A percentile compares a stretch with the other conserved stretches of the same genome.
Evolutionary conservation across 2,113 vertebrate species (phyloP).

Genomic region (Martes martes): DNA sequence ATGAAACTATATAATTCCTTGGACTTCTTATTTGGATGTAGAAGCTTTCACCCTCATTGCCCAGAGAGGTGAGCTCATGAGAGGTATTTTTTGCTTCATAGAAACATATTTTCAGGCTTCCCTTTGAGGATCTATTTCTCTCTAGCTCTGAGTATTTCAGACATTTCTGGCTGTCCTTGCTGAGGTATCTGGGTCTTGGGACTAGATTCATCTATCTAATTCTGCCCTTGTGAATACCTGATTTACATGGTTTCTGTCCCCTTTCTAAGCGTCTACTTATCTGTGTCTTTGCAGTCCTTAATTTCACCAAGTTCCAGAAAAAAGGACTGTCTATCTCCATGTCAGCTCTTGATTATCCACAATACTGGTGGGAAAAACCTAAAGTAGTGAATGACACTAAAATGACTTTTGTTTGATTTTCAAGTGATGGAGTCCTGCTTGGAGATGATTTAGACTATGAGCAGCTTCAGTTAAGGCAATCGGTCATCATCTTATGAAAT

Average conservation of each 20-base stretch:
- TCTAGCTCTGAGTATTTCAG: slow-evolving; percentile 65
- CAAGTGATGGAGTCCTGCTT: no score
- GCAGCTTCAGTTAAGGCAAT: no score
- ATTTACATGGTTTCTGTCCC: background rate
- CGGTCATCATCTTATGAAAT: no score
- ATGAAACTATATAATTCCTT: slow-evolving; percentile 68
- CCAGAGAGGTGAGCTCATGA: slow-evolving; percentile 68
- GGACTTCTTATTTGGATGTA: slow-evolving; percentile 75
- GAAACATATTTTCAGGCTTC: slow-evolving; percentile 69
- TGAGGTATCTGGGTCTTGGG: slow-evolving; percentile 62
- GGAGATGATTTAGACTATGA: no score
- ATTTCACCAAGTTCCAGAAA: slow-evolving; percentile 17
- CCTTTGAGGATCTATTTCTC: slow-evolving; percentile 68
- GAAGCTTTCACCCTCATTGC: slow-evolving; percentile 70
- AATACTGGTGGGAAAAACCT: no score
- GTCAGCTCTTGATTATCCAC: background rate
- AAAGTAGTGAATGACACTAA: no score
- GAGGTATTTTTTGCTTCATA: slow-evolving; percentile 64
- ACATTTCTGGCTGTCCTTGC: slow-evolving; percentile 67
- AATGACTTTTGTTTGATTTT: no score
- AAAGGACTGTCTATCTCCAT: background rate
- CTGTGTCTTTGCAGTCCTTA: background rate
- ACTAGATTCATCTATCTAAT: slow-evolving; percentile 67
- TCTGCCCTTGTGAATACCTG: slow-evolving; percentile 39
- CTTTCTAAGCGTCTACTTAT: background rate